These are phyloP conservation scores for Hippoglossus hippoglossus DNA, from an alignment of 2,797 vertebrate genomes.

Conservation along the genomic window DNA sequence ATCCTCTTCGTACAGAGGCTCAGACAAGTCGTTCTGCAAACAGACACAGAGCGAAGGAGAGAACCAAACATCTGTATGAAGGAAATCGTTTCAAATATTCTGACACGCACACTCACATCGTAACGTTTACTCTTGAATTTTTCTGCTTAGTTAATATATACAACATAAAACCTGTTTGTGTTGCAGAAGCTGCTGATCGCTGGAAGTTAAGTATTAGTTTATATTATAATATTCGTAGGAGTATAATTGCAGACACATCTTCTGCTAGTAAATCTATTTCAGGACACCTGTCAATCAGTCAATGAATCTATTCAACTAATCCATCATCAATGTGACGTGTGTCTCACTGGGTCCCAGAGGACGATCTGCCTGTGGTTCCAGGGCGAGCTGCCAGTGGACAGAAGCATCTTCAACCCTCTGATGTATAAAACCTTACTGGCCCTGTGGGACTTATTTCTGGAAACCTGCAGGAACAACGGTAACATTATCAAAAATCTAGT, in stretches of 20 bases:
- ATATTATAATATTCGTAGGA: too few relatives aligned
- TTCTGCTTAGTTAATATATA: too few relatives aligned
- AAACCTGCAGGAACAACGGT: slow-evolving; percentile 80
- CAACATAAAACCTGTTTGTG: too few relatives aligned
- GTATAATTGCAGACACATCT: too few relatives aligned
- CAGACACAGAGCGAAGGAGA: background rate
- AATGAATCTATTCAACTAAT: background rate
- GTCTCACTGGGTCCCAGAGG: slow-evolving; percentile 91
- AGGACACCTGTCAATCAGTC: too few relatives aligned
- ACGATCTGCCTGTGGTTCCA: slow-evolving; percentile 96
- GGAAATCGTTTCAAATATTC: too few relatives aligned
- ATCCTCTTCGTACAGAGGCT: slow-evolving; percentile 91
- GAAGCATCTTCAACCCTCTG: slow-evolving; percentile 87
- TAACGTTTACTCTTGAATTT: too few relatives aligned
- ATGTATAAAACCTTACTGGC: slow-evolving; percentile 92
- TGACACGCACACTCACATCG: background rate
- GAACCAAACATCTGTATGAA: too few relatives aligned
- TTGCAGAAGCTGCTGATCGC: too few relatives aligned
- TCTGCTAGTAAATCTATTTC: too few relatives aligned
- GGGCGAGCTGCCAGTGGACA: slow-evolving; percentile 91
- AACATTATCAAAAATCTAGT: fast-evolving
- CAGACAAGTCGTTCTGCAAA: slow-evolving; percentile 85
- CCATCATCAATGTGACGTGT: background rate
- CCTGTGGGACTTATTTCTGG: slow-evolving; percentile 84
- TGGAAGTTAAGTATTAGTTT: too few relatives aligned